Percentiles rank a stretch among this genome's conserved stretches.
These are phyloP conservation scores for Pegoplata infirma DNA, from an alignment of 2,888 invertebrate species.

Conservation along the genomic window DNA sequence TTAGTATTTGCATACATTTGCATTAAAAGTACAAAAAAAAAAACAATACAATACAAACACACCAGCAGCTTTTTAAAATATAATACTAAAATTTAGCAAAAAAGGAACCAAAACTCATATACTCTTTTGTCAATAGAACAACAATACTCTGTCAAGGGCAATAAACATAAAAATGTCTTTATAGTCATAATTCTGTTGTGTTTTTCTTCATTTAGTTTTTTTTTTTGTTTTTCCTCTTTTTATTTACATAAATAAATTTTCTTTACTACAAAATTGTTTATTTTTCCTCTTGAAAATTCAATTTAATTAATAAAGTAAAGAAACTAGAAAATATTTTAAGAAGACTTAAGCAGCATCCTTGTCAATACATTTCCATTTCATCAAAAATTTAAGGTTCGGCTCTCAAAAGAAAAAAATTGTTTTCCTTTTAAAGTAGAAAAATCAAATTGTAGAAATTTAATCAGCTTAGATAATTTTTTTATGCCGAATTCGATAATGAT, in stretches of 20 bases:
- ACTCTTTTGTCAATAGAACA: not conserved
- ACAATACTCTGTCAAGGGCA: not conserved
- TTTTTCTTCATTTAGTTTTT: not conserved
- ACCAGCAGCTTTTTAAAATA: not conserved
- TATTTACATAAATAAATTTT: not conserved
- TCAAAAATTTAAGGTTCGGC: not conserved
- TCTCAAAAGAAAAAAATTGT: not conserved
- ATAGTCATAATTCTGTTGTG: not conserved
- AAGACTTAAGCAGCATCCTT: not conserved
- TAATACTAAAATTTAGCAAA: not conserved
- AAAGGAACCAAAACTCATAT: not conserved
- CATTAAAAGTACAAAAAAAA: conserved; percentile 35
- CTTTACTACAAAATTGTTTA: not conserved
- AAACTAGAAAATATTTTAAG: not conserved
- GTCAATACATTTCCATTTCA: not conserved
- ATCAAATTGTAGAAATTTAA: not conserved
- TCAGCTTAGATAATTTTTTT: too few relatives aligned
- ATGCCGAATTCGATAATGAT: too few relatives aligned
- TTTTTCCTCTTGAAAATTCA: not conserved
- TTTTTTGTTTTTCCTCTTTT: not conserved
- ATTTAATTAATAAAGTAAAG: not conserved
- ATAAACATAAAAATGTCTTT: not conserved
- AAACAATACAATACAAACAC: too few relatives aligned
- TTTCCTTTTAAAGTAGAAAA: not conserved
- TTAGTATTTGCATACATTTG: conserved; percentile 50